phyloP scores from a whole-genome alignment of 1,140 invertebrate genomes.

The Leptopilina boulardi region DNA sequence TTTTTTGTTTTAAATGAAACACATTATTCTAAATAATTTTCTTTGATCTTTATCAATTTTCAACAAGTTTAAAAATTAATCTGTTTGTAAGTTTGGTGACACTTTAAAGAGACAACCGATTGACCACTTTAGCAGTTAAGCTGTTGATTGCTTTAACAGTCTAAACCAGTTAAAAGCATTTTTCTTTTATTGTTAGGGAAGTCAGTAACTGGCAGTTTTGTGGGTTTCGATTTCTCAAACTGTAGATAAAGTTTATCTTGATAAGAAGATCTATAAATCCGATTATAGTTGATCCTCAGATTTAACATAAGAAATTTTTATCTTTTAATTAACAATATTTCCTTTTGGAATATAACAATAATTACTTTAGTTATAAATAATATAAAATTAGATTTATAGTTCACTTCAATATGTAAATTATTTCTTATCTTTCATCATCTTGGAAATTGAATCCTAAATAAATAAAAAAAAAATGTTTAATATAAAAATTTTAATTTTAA shows the following conservation, averaged over 20 bases:
- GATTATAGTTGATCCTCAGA: neutral
- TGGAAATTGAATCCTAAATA: neutral
- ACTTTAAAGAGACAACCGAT: neutral
- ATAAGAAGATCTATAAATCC: neutral
- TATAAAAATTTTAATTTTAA: too few species aligned
- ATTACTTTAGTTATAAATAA: neutral
- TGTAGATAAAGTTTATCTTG: neutral
- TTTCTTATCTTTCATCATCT: neutral
- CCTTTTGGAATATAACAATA: too few species aligned
- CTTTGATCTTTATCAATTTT: neutral
- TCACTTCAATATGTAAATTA: neutral
- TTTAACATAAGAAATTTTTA: neutral
- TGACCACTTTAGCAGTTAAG: conserved; percentile 17
- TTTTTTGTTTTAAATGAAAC: neutral
- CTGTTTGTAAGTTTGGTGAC: neutral
- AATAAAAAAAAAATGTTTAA: too few species aligned
- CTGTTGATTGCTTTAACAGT: conserved; percentile 11
- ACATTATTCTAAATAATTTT: neutral
- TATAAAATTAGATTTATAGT: neutral
- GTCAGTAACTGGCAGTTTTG: neutral
- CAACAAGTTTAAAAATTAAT: neutral
- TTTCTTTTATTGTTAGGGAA: neutral
- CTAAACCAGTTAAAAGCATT: neutral
- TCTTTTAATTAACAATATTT: neutral
- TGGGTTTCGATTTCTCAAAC: neutral